Evolutionary conservation across 2,113 vertebrate genomes (phyloP).

Genomic region (Mesembrinibis cayennensis): DNA sequence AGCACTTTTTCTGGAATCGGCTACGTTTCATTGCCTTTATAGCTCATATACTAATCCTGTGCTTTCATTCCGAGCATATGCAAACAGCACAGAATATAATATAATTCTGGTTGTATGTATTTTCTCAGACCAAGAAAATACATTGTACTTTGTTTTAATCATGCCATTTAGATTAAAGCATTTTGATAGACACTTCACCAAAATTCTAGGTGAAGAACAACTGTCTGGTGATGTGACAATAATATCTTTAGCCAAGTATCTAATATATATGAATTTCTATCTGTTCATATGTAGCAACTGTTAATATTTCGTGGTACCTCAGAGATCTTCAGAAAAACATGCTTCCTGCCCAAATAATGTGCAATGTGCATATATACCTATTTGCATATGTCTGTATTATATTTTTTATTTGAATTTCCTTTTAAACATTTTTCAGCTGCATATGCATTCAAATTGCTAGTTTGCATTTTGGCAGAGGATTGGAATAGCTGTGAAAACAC

Average conservation of each 20-base stretch:
- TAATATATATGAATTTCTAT: not conserved
- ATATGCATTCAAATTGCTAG: slow-evolving; percentile 8
- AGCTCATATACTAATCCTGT: not conserved
- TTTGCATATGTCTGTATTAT: not conserved
- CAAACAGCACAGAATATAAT: not conserved
- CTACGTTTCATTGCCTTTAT: not conserved
- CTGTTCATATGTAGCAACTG: not conserved
- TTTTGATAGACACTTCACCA: not conserved
- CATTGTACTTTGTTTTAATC: not conserved
- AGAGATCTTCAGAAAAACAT: not conserved
- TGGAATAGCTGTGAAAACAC: slow-evolving; percentile 46
- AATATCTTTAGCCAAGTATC: not conserved
- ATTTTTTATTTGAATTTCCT: not conserved
- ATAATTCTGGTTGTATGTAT: not conserved
- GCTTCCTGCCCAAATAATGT: not conserved
- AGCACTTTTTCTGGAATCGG: not conserved
- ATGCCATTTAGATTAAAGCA: not conserved
- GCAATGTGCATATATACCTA: not conserved
- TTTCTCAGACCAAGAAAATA: not conserved
- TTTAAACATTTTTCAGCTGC: slow-evolving; percentile 3
- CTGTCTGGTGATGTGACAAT: not conserved
- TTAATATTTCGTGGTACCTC: not conserved
- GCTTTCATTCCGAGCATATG: not conserved
- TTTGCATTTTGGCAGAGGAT: slow-evolving; percentile 5
- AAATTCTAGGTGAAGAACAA: not conserved